Base-by-base conservation (phyloP, 1,140 invertebrate species). In the Rhagoletis zephyria region DNA sequence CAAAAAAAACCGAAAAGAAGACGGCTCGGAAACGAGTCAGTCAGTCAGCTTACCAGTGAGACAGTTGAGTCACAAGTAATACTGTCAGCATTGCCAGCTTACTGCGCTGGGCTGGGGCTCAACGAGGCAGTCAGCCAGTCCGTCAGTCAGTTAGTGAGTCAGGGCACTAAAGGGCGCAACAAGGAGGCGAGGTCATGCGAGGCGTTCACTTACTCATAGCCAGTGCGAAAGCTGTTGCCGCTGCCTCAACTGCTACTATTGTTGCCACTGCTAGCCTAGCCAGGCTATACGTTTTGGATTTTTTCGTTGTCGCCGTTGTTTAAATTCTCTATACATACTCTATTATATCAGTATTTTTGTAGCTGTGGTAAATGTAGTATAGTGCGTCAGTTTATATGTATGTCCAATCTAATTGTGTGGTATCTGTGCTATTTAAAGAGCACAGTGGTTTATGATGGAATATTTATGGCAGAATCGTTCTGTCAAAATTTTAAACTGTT, bases 121-220 rank as follows among this genome's bases (percentile, higher is more conserved):
- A 51, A 30, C n/a, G 3, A 74, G 67, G 9, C 42, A 74, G 67
- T 74, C 67, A 56, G 5, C 51, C 51, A 56, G 51, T 10, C 51
- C 5, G 51, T 10, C 51, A 56, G 61, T 16, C 61, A 74, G 67
- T 74, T 42, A 67, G 67, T 74, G 4, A 42, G 42, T 45, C 9
- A 30, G 67, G 16, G 67, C 14, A 74, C 45, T 74, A 74, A 74
- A 74, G 67, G 67, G 67, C 67, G 40, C 67, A 74, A 74, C 67
- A 42, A 48, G 40, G 42, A 74, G 40, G 74, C 74, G 74, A 81
- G 74, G 74, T 48, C 74, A 19, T n/a, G 74, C 74, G 48, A 81
- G n/a, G 74, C 74, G 19, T 81, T 81, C 74, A 81, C 74, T 81
- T 81, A 81, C 45, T 56, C 48, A 51, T 9, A 16, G 74, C 48